Evolutionary conservation across 1,140 invertebrate species (phyloP).

Genomic region (Drosophila saltans): DNA sequence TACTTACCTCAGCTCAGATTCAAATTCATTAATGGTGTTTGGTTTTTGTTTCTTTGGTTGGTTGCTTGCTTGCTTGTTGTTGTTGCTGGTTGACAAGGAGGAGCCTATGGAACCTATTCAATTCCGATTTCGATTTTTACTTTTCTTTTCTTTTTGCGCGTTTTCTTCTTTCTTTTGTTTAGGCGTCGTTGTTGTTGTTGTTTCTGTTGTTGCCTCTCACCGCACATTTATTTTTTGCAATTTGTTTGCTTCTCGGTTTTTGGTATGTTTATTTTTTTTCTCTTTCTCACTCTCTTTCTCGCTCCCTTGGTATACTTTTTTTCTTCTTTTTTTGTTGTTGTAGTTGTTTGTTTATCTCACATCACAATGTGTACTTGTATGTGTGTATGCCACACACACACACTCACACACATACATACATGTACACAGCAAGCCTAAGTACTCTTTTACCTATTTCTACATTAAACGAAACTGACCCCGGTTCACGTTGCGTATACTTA

Average conservation of each 20-base stretch:
- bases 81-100: not conserved
- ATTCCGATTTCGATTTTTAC: constrained; percentile 38
- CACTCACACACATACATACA: constrained; percentile 1
- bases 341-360: constrained; percentile 31
- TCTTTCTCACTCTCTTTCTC: not conserved
- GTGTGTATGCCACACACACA: constrained; percentile 7
- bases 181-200: constrained; percentile 46
- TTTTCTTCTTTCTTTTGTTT: constrained; percentile 57
- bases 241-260: constrained; percentile 45
- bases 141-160: constrained; percentile 58
- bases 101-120: constrained; percentile 44
- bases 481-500: constrained; percentile 4
- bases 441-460: constrained; percentile 34
- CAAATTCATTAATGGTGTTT: constrained; percentile 9
- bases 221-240: constrained; percentile 65
- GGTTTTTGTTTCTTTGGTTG: not conserved
- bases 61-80: not conserved
- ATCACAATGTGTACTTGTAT: constrained; percentile 14
- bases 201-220: constrained; percentile 47
- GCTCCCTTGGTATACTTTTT: not conserved
- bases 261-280: constrained; percentile 24
- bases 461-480: constrained; percentile 24
- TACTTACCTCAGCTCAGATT: constrained; percentile 12
- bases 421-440: constrained; percentile 29
- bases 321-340: constrained; percentile 35